These are phyloP conservation scores for Dinomys branickii DNA, from an alignment of 2,113 vertebrate species.

Conservation along the genomic window DNA sequence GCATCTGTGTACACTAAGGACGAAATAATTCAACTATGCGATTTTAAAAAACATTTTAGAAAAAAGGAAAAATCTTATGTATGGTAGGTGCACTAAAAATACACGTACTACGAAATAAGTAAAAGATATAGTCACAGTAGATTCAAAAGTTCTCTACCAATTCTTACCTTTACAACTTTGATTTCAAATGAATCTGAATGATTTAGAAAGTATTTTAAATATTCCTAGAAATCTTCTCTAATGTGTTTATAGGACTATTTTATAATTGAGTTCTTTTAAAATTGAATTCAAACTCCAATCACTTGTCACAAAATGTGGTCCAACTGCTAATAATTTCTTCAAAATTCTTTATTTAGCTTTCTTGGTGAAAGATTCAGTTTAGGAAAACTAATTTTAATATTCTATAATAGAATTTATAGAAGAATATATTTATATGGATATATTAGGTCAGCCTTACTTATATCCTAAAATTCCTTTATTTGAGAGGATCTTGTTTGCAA, in stretches of 20 bases:
- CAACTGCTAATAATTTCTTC: not conserved
- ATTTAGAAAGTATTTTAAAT: not conserved
- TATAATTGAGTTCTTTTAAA: not conserved
- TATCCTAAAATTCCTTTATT: not conserved
- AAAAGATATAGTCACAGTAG: not conserved
- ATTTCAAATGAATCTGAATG: not conserved
- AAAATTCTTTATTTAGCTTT: not conserved
- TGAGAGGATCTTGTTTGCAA: not conserved
- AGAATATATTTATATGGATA: not conserved
- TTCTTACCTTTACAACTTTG: not conserved
- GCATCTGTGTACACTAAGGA: not conserved
- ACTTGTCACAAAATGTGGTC: not conserved
- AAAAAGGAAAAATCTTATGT: not conserved
- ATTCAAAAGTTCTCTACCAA: not conserved
- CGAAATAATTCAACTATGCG: not conserved
- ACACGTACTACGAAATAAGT: not conserved
- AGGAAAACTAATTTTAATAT: not conserved
- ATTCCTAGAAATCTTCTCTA: not conserved
- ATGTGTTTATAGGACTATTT: not conserved
- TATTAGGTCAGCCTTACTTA: not conserved
- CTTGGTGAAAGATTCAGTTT: not conserved
- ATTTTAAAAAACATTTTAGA: not conserved
- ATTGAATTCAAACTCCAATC: not conserved
- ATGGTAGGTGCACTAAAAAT: not conserved
- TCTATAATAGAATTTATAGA: not conserved